Evolutionary conservation across 2,888 invertebrate genomes (phyloP).

Genomic region (Nomada fucata): DNA sequence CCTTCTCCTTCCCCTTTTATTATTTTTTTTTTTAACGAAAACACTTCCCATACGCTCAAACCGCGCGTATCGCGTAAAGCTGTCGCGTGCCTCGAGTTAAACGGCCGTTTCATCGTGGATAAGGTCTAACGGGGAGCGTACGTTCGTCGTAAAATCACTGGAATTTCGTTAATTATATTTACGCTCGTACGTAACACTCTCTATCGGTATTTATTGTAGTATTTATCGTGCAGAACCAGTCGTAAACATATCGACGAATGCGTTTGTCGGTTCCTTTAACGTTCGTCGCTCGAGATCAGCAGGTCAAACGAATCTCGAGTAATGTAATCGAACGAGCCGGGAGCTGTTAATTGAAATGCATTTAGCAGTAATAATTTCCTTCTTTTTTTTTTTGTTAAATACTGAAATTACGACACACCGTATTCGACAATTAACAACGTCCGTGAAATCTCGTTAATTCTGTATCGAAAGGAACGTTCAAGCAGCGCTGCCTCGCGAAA

Average conservation of each 20-base stretch:
- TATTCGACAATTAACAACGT: not conserved
- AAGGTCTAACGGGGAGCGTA: not conserved
- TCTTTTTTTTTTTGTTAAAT: too few species aligned
- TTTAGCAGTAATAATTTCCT: too few species aligned
- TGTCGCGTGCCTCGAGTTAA: not conserved
- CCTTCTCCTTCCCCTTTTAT: not conserved
- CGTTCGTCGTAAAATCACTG: not conserved
- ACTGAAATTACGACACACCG: not conserved
- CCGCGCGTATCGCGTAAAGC: not conserved
- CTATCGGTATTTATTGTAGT: too few species aligned
- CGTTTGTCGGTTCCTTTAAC: not conserved
- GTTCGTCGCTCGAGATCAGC: not conserved
- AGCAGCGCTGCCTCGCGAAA: not conserved
- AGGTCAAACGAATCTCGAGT: not conserved
- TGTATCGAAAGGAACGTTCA: not conserved
- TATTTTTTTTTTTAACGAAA: not conserved
- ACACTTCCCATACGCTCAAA: conserved; percentile 10
- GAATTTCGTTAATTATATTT: conserved; percentile 5
- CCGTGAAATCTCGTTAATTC: not conserved
- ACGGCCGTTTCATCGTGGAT: not conserved
- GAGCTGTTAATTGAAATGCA: too few species aligned
- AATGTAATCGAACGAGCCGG: not conserved
- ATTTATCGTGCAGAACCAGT: not conserved
- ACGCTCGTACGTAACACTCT: not conserved
- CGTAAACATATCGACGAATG: not conserved